Evolutionary conservation across 2,888 invertebrate species (phyloP), one percentile per base, ranked within the genome.

Genomic region (Hirtodrosophila trivittata): DNA sequence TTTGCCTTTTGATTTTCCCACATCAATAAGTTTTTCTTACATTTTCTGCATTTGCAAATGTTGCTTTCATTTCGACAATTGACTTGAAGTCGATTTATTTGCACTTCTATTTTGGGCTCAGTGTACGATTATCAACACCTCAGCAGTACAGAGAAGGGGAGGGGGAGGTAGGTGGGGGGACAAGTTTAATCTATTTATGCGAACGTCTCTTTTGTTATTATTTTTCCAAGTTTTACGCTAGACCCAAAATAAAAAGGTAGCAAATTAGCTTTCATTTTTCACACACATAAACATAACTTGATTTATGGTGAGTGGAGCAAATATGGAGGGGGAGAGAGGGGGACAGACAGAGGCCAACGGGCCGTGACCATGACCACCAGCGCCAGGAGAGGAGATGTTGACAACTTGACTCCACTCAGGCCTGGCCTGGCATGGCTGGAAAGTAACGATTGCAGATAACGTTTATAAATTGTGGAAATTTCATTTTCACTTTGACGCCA

Each of bases 221-320:
- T 45, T 38, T 42, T 47, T 21, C 39, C 10, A 45, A 37, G 6
- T 47, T 55, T 54, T 54, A 18, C 51, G 43, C 51, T 55, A 63
- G 75, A 55, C 57, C 69, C 59, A 9, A 58, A 83, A 70, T 58
- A 85, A 86, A 78, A 78, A 82, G 63, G 76, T 86, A 71, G 77
- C 77, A 77, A 85, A 85, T 87, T 87, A 87, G 78, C 87, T 82
- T 87, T 80, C 76, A 78, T 78, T 75, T 83, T 76, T 76, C 69
- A 74, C 63, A 80, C 69, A 66, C 72, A 72, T 72, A 74, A 87
- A 81, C 82, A 82, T 87, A 87, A 87, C 83, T 75, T 83, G 82
- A 83, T 83, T 83, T 83, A 83, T 85, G 86, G 63, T 54, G 18
- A 57, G 30, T 39, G 12, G 30, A 45, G 12, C n/a, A n/a, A n/a